Evolutionary conservation across 2,113 vertebrate genomes (phyloP).

Genomic region (Irena cyanogastra): DNA sequence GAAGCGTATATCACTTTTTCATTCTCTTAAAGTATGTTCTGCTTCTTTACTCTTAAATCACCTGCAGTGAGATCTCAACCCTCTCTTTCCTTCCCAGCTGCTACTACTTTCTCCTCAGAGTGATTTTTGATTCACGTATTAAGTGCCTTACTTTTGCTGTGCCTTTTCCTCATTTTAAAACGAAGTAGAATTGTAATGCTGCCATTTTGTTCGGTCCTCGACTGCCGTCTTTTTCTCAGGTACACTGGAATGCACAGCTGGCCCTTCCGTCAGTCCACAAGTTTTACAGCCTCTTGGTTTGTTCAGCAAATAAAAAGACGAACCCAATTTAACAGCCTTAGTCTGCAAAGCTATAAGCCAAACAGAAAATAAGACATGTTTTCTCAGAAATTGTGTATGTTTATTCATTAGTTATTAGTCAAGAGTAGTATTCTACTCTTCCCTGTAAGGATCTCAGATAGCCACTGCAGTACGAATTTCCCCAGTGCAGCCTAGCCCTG

Average conservation of each 20-base stretch:
- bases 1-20: not conserved
- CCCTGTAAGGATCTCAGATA: not conserved
- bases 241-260: not conserved
- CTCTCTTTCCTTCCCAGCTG: not conserved
- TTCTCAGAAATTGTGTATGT: not conserved
- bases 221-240: not conserved
- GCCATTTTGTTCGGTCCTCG: not conserved
- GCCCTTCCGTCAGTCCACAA: not conserved
- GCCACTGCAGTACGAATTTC: not conserved
- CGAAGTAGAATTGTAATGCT: accelerated
- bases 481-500: not conserved
- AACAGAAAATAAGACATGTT: not conserved
- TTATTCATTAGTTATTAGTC: not conserved
- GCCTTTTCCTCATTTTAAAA: not conserved
- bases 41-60: not conserved
- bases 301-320: not conserved
- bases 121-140: not conserved
- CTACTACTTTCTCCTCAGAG: not conserved
- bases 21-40: not conserved
- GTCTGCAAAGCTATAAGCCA: not conserved
- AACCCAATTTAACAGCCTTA: not conserved
- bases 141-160: not conserved
- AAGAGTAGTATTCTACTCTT: not conserved
- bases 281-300: not conserved
- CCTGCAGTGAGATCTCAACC: not conserved